Base-by-base conservation (phyloP, 2,888 invertebrate genomes). In the Himalopsyche anomala region DNA sequence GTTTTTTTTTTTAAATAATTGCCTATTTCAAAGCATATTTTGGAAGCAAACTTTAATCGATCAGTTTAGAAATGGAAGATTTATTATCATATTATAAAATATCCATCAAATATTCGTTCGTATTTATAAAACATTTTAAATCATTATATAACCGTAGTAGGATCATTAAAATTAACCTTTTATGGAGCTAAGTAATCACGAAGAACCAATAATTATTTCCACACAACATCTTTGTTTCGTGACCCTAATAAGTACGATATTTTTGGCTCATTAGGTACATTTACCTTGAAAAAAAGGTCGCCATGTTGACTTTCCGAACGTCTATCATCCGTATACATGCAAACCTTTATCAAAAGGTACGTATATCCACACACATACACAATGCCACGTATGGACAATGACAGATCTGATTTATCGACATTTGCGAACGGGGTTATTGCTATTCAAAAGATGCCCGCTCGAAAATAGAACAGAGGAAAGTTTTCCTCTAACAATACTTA, bases 381-480 rank as follows among this genome's bases (percentile, higher is more conserved):
- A 62, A 19, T 19, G 62, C 19, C 62, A 19, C 62, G 62, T 19
- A 62, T 62, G 62, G 62, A n/a, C 62, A 62, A 62, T 62, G 62
- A 62, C 62, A 62, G 62, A 62, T 62, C 62, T 62, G 62, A 62
- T 62, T 62, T 62, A 62, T 62, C 62, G 62, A 62, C 62, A 62
- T 62, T 62, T 62, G 62, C 28, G 19, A 62, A 62, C 62, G 28
- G 62, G 56, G 62, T 62, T 62, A 62, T 62, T 62, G 62, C 62
- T 62, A 62, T 62, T 62, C 62, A 62, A 62, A 62, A 62, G 62
- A 62, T 62, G 19, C 19, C 56, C 62, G 19, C 19, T 62, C 19
- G 62, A 62, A 62, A 62, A 62, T 62, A 62, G 62, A 62, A 62
- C 62, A 62, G 8, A 62, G 62, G 19, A 11, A 51, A 5, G 51